A percentile compares a stretch with the other conserved stretches of the same genome.
Evolutionary conservation across 1,140 invertebrate species (phyloP).

Genomic region (Agrypnia vestita): DNA sequence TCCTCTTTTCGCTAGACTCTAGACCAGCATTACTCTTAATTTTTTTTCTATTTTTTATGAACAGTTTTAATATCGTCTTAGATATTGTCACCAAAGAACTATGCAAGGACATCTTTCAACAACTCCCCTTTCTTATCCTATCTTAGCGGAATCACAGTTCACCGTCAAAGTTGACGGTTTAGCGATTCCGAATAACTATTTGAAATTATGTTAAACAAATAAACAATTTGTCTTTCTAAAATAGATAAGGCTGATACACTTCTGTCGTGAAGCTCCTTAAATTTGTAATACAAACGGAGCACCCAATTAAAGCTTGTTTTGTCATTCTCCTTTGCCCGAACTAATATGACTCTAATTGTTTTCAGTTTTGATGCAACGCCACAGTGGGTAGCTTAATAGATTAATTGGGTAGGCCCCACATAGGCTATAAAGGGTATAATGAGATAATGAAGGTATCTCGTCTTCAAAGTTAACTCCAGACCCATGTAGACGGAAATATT

Average conservation of each 20-base stretch:
- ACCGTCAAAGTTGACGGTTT: too few species aligned
- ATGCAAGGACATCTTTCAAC: neutral
- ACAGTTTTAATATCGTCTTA: neutral
- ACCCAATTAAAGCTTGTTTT: neutral
- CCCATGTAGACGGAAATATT: neutral
- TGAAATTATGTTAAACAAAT: neutral
- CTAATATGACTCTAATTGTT: neutral
- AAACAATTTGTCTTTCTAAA: too few species aligned
- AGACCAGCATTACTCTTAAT: neutral
- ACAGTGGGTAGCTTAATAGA: constrained; percentile 2
- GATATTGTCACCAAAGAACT: neutral
- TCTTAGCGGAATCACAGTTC: too few species aligned
- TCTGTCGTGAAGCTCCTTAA: neutral
- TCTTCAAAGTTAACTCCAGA: too few species aligned
- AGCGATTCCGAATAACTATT: neutral
- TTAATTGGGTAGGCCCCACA: neutral
- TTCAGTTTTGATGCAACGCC: constrained; percentile 1
- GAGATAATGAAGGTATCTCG: too few species aligned
- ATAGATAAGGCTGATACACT: neutral
- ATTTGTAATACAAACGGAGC: neutral
- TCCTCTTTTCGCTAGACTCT: neutral
- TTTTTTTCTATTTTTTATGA: neutral
- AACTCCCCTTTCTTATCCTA: neutral
- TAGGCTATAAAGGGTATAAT: neutral
- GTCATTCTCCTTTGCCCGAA: neutral